Conservation (phyloP, 2,113 vertebrate genomes). For the Hipposideros armiger region DNA sequence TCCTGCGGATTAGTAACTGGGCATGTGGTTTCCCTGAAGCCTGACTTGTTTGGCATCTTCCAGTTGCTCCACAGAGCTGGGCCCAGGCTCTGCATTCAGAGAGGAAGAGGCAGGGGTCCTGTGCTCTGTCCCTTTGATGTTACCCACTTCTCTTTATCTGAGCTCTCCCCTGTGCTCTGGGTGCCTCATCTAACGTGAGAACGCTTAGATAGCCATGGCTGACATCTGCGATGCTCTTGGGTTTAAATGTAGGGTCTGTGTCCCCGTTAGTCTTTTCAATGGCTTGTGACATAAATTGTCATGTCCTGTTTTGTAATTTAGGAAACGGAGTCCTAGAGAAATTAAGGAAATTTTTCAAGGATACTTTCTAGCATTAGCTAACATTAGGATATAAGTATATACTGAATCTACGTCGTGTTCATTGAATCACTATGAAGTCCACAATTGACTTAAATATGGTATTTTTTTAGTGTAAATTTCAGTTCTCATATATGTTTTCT, state of each 20-base stretch:
- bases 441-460: background rate
- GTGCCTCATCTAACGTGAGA: background rate
- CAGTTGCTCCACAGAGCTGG: background rate
- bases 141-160: fast-evolving
- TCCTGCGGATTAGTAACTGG: background rate
- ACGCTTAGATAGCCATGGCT: background rate
- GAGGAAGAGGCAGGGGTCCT: background rate
- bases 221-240: fast-evolving
- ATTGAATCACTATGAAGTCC: background rate
- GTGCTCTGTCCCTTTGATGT: background rate
- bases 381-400: background rate
- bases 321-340: background rate
- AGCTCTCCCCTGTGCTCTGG: background rate
- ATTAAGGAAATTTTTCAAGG: background rate
- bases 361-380: background rate
- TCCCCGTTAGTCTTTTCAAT: background rate
- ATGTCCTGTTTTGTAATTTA: background rate
- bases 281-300: background rate
- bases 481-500: background rate
- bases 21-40: background rate
- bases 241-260: fast-evolving
- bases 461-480: background rate
- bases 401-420: background rate
- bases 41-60: background rate
- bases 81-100: background rate